Percentiles rank a stretch among this genome's conserved stretches.
phyloP scores from a whole-genome alignment of 1,140 invertebrate genomes.

The Potamilus streckersoni region DNA sequence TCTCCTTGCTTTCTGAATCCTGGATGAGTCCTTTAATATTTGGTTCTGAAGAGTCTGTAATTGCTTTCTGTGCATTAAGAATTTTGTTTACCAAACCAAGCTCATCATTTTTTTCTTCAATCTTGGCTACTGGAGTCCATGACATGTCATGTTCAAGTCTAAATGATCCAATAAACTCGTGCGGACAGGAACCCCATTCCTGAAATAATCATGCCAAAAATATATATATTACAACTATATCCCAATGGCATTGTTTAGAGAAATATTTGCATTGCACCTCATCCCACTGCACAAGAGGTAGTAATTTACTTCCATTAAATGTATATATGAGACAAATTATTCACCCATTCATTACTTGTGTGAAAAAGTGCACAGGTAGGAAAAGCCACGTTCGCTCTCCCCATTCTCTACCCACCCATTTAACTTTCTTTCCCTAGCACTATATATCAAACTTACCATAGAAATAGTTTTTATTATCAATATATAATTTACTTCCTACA shows the following conservation, averaged over 20 bases:
- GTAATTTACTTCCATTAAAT: too few species aligned
- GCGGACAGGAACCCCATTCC: slow-evolving; percentile 77
- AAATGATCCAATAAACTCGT: slow-evolving; percentile 76
- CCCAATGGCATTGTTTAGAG: too few species aligned
- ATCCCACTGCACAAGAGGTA: neutral
- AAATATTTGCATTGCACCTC: neutral
- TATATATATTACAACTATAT: neutral
- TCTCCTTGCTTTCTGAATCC: slow-evolving; percentile 38
- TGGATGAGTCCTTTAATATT: slow-evolving; percentile 28
- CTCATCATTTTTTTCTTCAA: slow-evolving; percentile 51
- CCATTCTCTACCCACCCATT: too few species aligned
- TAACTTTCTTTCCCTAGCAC: too few species aligned
- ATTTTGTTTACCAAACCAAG: slow-evolving; percentile 61
- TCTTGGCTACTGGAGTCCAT: slow-evolving; percentile 73
- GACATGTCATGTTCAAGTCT: slow-evolving; percentile 77
- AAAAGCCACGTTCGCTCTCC: too few species aligned
- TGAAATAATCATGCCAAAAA: slow-evolving; percentile 55
- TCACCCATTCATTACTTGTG: too few species aligned
- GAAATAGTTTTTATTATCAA: too few species aligned
- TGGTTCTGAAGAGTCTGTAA: slow-evolving; percentile 39
- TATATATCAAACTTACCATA: too few species aligned
- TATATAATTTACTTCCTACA: too few species aligned
- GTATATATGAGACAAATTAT: too few species aligned
- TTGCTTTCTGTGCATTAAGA: slow-evolving; percentile 51
- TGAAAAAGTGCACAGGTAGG: too few species aligned